phyloP scores from a whole-genome alignment of 1,140 invertebrate genomes.

The Hycleus cichorii region DNA sequence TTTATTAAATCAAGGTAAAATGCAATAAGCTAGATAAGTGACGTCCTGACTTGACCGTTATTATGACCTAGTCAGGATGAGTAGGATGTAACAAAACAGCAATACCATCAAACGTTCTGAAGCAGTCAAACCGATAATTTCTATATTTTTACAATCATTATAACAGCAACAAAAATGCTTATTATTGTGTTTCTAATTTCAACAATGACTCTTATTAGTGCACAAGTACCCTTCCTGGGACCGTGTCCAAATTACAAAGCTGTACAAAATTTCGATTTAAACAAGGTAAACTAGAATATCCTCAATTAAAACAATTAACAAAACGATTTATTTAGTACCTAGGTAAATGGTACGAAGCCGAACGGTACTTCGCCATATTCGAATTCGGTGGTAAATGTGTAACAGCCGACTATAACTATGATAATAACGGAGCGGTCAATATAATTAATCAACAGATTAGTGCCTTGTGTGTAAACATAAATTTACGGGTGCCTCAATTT shows the following conservation, averaged over 20 bases:
- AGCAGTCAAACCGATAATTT: background rate
- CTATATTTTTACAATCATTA: background rate
- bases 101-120: slow-evolving; percentile 1
- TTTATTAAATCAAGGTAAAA: too few species aligned
- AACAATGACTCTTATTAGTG: slow-evolving; percentile 12
- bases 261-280: slow-evolving; percentile 51
- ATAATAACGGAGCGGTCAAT: slow-evolving; percentile 51
- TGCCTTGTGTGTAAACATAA: slow-evolving; percentile 46
- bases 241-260: slow-evolving; percentile 55
- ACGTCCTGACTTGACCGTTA: slow-evolving; percentile 18
- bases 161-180: background rate
- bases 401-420: slow-evolving; percentile 55
- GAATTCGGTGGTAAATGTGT: slow-evolving; percentile 70
- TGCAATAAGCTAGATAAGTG: background rate
- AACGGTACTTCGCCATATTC: slow-evolving; percentile 68
- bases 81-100: background rate
- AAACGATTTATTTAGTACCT: slow-evolving; percentile 52
- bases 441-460: slow-evolving; percentile 58
- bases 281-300: slow-evolving; percentile 42
- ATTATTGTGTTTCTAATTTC: background rate
- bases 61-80: slow-evolving; percentile 19
- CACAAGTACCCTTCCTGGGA: slow-evolving; percentile 58
- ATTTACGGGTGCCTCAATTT: background rate
- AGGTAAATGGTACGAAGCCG: slow-evolving; percentile 71
- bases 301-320: background rate